Evolutionary conservation across 2,797 vertebrate species (phyloP).

Genomic region (Falco cherrug): DNA sequence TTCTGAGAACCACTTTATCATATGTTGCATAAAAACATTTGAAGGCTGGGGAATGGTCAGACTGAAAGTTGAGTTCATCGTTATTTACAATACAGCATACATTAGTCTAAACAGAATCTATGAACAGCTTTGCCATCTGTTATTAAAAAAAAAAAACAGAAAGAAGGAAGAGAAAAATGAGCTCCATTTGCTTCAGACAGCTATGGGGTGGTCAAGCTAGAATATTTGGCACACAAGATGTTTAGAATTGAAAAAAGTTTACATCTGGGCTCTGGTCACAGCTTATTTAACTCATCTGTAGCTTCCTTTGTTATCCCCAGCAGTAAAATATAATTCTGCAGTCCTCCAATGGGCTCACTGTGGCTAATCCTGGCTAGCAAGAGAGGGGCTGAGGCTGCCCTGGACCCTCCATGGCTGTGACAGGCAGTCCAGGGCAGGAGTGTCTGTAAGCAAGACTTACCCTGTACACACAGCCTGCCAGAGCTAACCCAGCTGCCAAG

Average conservation of each 20-base stretch:
- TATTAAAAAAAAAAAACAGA: background rate
- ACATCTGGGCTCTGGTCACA: slow-evolving; percentile 27
- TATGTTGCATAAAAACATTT: slow-evolving; percentile 32
- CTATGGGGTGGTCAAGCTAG: slow-evolving; percentile 50
- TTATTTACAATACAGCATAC: slow-evolving; percentile 43
- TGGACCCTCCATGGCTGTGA: rapidly evolving
- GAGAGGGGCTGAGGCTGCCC: background rate
- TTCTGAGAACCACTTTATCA: slow-evolving; percentile 28
- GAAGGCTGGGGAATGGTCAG: background rate
- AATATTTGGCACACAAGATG: slow-evolving; percentile 35
- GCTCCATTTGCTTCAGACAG: slow-evolving; percentile 42
- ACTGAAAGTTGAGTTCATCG: slow-evolving; percentile 27
- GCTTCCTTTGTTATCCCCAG: background rate
- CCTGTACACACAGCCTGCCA: background rate
- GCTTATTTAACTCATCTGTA: slow-evolving; percentile 3
- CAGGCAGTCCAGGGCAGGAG: background rate
- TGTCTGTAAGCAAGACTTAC: background rate
- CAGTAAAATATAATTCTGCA: background rate
- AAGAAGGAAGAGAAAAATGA: slow-evolving; percentile 50
- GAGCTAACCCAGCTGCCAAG: background rate
- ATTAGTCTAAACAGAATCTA: slow-evolving; percentile 21
- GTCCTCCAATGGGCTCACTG: background rate
- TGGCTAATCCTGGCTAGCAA: background rate
- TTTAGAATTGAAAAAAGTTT: slow-evolving; percentile 41
- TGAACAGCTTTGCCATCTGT: slow-evolving; percentile 47